Base-by-base conservation (phyloP, 2,888 invertebrate genomes). In the Drosophila borborema region DNA sequence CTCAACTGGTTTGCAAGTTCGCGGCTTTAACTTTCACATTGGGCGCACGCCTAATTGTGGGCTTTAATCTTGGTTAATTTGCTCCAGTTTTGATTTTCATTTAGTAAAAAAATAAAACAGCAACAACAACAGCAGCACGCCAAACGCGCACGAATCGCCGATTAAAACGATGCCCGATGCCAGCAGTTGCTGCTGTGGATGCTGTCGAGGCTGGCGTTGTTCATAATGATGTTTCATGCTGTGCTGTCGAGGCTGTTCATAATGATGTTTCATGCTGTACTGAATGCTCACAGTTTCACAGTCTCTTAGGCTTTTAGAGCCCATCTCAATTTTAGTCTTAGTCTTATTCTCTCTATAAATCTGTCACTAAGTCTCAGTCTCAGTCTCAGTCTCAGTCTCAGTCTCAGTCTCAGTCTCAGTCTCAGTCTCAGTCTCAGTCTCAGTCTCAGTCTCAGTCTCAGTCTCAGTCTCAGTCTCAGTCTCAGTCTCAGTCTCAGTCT, bases 41-140 rank as follows among this genome's bases (percentile, higher is more conserved):
- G 89, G 83, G 83, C 83, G 68, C 76, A 63, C 67, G 60, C 73
- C 81, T 89, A 88, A 86, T 86, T 89, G 88, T 87, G 85, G 75
- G 81, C 86, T 82, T 85, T 68, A 78, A 82, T 82, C 88, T 85
- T 77, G 88, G 74, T 76, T 88, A 88, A 89, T 87, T 89, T 86
- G 86, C 86, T 86, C 86, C 75, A 86, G 81, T 89, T 86, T 86
- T 76, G 66, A 80, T 84, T 65, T 77, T 78, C 65, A 80, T 81
- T 78, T 74, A 65, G 59, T 64, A 56, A n/a, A 56, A 56, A 43
- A 34, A 28, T n/a, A n/a, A n/a, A n/a, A 2, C 28, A 28, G 28
- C 28, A 28, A 28, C 28, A 75, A 63, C 56, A 65, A 41, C 64
- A 51, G 3, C 28, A 45, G 65, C 68, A 74, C 60, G 68, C 66